Conservation (phyloP, 2,797 vertebrate genomes). For the Xiphorhynchus erythropygius region DNA sequence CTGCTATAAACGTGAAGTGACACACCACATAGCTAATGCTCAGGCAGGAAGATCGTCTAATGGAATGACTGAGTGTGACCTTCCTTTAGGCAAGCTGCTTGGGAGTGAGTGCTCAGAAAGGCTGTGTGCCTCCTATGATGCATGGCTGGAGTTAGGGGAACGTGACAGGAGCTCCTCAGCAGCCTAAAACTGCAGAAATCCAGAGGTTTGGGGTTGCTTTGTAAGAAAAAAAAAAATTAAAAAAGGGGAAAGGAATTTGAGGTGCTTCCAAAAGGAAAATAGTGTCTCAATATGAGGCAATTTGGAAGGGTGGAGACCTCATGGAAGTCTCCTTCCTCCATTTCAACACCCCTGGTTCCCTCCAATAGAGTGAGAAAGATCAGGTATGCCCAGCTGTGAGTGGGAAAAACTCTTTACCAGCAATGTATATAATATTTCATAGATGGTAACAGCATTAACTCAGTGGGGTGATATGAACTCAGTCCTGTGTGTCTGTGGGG, state of each 20-base stretch:
- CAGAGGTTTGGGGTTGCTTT: not conserved
- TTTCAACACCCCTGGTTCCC: too few species aligned
- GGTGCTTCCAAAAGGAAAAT: not conserved
- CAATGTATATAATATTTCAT: not conserved
- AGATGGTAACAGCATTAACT: not conserved
- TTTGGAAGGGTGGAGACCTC: too few species aligned
- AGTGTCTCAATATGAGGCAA: too few species aligned
- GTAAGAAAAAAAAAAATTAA: not conserved
- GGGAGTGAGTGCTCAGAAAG: not conserved
- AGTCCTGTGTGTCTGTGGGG: not conserved
- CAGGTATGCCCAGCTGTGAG: too few species aligned
- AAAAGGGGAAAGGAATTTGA: not conserved
- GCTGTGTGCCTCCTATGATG: not conserved
- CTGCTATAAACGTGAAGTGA: conserved; percentile 16
- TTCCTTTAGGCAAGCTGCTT: conserved; percentile 53
- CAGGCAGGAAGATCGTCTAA: not conserved
- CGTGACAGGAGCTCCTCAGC: not conserved
- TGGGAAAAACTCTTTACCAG: too few species aligned
- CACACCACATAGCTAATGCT: not conserved
- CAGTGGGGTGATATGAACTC: accelerated
- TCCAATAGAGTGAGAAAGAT: too few species aligned
- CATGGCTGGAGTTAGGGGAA: not conserved
- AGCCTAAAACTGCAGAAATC: not conserved
- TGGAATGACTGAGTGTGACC: conserved; percentile 13
- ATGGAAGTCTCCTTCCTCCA: too few species aligned